Conservation (phyloP, 30 jellyfish, hydroid and myxozoan species). For the Aurelia coerulea region DNA sequence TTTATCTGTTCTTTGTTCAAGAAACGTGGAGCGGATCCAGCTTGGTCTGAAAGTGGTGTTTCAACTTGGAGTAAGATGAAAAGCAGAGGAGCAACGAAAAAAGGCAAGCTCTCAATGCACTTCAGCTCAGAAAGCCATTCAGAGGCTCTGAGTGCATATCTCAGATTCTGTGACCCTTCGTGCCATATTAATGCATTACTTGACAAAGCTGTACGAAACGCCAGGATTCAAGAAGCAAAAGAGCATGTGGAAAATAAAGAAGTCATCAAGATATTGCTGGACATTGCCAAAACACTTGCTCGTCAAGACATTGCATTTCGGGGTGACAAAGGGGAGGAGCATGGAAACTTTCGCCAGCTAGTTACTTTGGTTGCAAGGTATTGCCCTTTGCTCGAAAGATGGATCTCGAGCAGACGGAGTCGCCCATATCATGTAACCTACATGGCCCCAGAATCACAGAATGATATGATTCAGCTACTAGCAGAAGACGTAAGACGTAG, state of each 20-base stretch:
- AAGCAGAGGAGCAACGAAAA: conserved; percentile 26
- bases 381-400: conserved; percentile 53
- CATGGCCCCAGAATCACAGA: conserved; percentile 60
- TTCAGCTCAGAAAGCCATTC: conserved; percentile 45
- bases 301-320: conserved; percentile 52
- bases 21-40: conserved; percentile 9
- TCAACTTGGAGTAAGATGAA: conserved; percentile 48
- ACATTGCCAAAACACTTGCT: conserved; percentile 24
- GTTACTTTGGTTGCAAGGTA: conserved; percentile 57
- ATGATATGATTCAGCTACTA: conserved; percentile 42
- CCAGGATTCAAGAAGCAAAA: conserved; percentile 31
- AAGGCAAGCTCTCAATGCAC: conserved; percentile 38
- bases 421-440: conserved; percentile 40
- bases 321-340: conserved; percentile 44
- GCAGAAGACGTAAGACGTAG: conserved; percentile 44
- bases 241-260: conserved; percentile 18
- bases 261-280: conserved; percentile 32
- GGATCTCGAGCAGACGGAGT: conserved; percentile 9
- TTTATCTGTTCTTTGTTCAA: conserved; percentile 25
- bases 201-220: conserved; percentile 40
- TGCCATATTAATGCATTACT: conserved; percentile 41
- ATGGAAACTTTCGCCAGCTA: conserved; percentile 37
- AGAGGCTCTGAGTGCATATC: conserved; percentile 37
- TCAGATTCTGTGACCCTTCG: conserved; percentile 53
- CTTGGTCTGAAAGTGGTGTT: conserved; percentile 48